Evolutionary conservation across 92 coral and sea anemone species (phyloP).

Genomic region (Palythoa grandiflora): DNA sequence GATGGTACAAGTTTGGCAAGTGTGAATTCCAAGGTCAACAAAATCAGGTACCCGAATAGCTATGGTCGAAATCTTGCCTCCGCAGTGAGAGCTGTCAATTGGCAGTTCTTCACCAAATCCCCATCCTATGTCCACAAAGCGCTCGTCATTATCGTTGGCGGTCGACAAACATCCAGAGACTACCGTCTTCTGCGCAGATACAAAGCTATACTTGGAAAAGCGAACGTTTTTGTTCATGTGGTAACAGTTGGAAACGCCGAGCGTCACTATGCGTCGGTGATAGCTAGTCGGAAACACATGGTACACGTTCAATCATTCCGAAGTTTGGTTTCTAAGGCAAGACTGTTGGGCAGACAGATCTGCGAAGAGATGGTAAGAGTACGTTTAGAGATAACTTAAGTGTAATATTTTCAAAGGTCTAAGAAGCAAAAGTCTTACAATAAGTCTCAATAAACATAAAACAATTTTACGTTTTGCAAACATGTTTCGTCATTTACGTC

Average conservation of each 20-base stretch:
- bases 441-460: no score
- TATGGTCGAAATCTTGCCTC: slow-evolving; percentile 78
- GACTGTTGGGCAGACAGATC: neutral
- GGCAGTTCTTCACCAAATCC: slow-evolving; percentile 64
- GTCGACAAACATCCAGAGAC: slow-evolving; percentile 50
- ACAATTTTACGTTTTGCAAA: no score
- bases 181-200: neutral
- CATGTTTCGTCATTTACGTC: no score
- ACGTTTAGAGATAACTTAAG: neutral
- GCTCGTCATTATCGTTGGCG: slow-evolving; percentile 70
- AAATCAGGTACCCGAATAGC: slow-evolving; percentile 63
- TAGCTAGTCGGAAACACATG: slow-evolving; percentile 5
- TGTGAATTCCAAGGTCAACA: slow-evolving; percentile 19
- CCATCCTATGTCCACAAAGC: slow-evolving; percentile 82
- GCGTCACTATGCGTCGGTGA: neutral
- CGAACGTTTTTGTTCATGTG: slow-evolving; percentile 8
- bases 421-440: no score
- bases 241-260: slow-evolving; percentile 1
- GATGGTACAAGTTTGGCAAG: neutral
- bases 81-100: slow-evolving; percentile 69
- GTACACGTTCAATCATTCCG: neutral
- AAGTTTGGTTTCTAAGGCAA: neutral
- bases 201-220: neutral
- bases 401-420: no score
- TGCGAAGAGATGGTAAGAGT: neutral